Percentiles rank a stretch among this genome's conserved stretches.
These are phyloP conservation scores for Myanophis thanlyinensis DNA, from an alignment of 2,113 vertebrate species.

Conservation along the genomic window DNA sequence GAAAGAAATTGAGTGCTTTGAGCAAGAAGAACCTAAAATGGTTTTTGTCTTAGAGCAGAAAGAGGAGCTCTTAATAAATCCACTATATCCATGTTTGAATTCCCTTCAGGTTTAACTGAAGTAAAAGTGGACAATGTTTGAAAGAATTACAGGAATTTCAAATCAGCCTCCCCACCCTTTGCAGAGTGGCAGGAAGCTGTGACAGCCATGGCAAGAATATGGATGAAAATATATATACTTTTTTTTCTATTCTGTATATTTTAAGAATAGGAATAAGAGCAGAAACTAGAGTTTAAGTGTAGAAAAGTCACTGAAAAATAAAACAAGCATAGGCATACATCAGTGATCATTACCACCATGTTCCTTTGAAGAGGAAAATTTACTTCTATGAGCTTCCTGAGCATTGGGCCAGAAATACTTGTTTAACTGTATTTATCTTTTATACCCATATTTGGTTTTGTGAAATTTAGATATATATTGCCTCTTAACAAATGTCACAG, in stretches of 20 bases:
- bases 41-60: background rate
- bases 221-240: background rate
- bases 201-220: background rate
- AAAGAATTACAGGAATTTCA: background rate
- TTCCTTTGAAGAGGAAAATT: background rate
- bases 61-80: background rate
- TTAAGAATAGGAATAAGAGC: background rate
- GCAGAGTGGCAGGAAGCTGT: background rate
- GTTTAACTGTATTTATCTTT: background rate
- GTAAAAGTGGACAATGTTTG: background rate
- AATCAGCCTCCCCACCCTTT: background rate
- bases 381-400: background rate
- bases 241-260: background rate
- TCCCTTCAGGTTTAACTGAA: background rate
- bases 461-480: background rate
- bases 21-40: background rate
- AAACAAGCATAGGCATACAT: background rate
- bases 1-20: background rate
- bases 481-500: background rate
- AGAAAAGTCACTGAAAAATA: background rate
- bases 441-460: background rate
- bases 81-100: background rate
- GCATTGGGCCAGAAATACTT: background rate
- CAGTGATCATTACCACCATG: background rate
- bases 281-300: background rate